These are phyloP conservation scores for Xestia c-nigrum DNA, from an alignment of 2,888 invertebrate genomes.

Conservation along the genomic window DNA sequence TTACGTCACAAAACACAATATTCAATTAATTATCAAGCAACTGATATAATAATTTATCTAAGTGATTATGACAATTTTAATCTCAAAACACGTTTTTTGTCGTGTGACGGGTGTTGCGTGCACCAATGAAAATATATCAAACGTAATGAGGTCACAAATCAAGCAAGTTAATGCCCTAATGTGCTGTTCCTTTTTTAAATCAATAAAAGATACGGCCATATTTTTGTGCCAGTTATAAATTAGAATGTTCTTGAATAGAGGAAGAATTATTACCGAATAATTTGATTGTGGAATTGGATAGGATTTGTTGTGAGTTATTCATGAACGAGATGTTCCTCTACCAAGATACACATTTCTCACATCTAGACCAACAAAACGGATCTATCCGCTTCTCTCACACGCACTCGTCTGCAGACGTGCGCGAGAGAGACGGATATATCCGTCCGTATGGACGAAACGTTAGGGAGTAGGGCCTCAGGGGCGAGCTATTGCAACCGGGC, in stretches of 20 bases:
- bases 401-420: too few species aligned
- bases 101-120: constrained; percentile 48
- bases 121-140: constrained; percentile 46
- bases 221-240: constrained; percentile 16
- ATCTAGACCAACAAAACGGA: background rate
- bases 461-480: too few species aligned
- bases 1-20: constrained; percentile 30
- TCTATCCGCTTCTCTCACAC: too few species aligned
- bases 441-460: too few species aligned
- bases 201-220: constrained; percentile 31
- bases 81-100: constrained; percentile 23
- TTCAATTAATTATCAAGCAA: constrained; percentile 8
- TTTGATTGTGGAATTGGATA: background rate
- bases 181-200: constrained; percentile 41
- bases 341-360: background rate
- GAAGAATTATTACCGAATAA: background rate
- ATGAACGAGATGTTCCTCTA: background rate
- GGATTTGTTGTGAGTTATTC: background rate
- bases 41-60: constrained; percentile 31
- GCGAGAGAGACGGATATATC: too few species aligned
- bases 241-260: background rate
- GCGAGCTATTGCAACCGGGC: too few species aligned
- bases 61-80: constrained; percentile 47
- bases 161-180: constrained; percentile 47
- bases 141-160: constrained; percentile 52